Evolutionary conservation across 2,113 vertebrate genomes (phyloP), one percentile per base, ranked within the genome.

Genomic region (Setophaga kirtlandii): DNA sequence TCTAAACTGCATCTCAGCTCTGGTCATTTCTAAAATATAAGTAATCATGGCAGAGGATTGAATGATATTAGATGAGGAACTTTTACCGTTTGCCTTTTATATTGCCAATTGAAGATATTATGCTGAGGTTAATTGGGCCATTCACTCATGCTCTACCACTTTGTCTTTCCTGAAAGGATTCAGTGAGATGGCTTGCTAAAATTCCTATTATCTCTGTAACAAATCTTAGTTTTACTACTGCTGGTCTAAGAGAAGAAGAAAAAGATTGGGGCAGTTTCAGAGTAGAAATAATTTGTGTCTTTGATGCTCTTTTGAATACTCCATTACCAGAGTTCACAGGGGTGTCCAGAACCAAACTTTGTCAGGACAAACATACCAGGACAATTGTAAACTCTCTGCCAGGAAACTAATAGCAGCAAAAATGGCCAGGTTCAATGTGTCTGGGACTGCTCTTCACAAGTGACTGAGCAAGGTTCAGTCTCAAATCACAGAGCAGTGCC

Each of bases 171-270:
- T 94, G 71, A 91, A 85, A 97, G 81, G 33, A 76, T 37, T 94
- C 49, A 76, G 73, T 84, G 62, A 96, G 83, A 93, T 82, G 62
- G 37, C 46, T 73, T 92, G 89, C 52, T 94, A 78, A 78, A 94
- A 79, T 89, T 95, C 46, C 49, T 77, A 78, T 90, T 90, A 94
- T 49, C 75, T 90, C 64, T 82, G 56, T 83, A 80, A 84, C 56
- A 89, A 85, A 83, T 80, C 50, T 91, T 78, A 33, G 24, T 90
- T 95, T 90, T 93, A 56, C 41, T 85, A 33, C 62, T 42, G 52
- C 42, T 74, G 71, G 28, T 62, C 52, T 86, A 89, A 53, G 64
- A 85, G 47, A 25, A 70, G 18, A 64, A 33, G 59, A 60, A 73
- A 67, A 80, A 37, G 46, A 70, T 10, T 83, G 39, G 42, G 33